A percentile compares a stretch with the other conserved stretches of the same genome.
Conservation (phyloP, 1,140 invertebrate genomes). For the Apis laboriosa region DNA sequence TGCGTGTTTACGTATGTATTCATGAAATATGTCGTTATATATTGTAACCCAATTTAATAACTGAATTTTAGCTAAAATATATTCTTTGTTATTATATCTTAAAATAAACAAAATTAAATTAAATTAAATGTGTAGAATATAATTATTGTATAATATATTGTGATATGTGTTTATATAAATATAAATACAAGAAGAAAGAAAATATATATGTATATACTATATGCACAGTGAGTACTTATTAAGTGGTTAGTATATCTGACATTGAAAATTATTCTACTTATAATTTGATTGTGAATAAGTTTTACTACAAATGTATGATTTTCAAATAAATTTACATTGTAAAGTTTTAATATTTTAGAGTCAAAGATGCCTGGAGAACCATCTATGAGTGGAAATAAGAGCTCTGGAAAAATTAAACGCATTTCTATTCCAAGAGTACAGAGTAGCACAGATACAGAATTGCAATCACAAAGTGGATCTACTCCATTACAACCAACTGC, state of each 20-base stretch:
- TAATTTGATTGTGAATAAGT: background rate
- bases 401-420: conserved; percentile 77
- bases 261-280: background rate
- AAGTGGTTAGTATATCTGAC: background rate
- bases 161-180: conserved; percentile 20
- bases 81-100: background rate
- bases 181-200: conserved; percentile 2
- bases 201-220: background rate
- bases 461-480: conserved; percentile 77
- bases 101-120: background rate
- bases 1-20: background rate
- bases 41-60: conserved; percentile 7
- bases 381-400: conserved; percentile 71
- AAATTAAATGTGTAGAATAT: background rate
- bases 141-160: conserved; percentile 1
- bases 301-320: too few species aligned
- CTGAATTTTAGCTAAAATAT: background rate
- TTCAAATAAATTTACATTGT: background rate
- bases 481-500: conserved; percentile 77
- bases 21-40: background rate
- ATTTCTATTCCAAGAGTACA: conserved; percentile 80
- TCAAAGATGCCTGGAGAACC: conserved; percentile 78
- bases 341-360: conserved; percentile 7
- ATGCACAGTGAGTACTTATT: conserved; percentile 21
- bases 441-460: conserved; percentile 79